phyloP scores from a whole-genome alignment of 2,797 vertebrate species.

The Cryptoprocta ferox region DNA sequence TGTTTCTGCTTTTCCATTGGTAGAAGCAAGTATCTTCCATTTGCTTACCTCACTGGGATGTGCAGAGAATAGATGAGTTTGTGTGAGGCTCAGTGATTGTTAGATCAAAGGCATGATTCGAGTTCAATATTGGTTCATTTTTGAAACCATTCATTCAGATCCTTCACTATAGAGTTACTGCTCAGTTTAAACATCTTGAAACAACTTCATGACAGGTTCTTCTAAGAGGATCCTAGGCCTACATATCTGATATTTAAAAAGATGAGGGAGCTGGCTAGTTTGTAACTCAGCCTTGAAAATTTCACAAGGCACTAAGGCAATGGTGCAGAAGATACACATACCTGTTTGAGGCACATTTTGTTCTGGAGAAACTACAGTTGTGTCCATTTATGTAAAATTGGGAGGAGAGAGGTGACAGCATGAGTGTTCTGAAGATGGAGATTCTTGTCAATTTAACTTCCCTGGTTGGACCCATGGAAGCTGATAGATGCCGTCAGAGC shows the following conservation, averaged over 20 bases:
- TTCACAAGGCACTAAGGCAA: background rate
- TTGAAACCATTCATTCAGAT: background rate
- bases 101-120: background rate
- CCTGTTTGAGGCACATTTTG: background rate
- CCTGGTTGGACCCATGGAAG: background rate
- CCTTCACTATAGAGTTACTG: background rate
- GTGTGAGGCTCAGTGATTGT: background rate
- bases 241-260: background rate
- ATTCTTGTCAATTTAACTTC: constrained; percentile 37
- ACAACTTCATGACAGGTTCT: background rate
- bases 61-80: background rate
- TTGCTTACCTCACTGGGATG: background rate
- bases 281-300: background rate
- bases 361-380: background rate
- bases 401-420: background rate
- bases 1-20: background rate
- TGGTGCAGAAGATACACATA: background rate
- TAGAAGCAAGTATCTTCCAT: background rate
- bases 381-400: background rate
- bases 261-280: background rate
- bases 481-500: background rate
- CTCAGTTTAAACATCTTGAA: constrained; percentile 28
- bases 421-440: background rate
- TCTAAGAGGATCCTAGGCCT: background rate
- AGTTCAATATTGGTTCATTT: background rate